These are phyloP conservation scores for Ichneumoninae sp. DNA, from an alignment of 2,888 invertebrate species.

Conservation along the genomic window DNA sequence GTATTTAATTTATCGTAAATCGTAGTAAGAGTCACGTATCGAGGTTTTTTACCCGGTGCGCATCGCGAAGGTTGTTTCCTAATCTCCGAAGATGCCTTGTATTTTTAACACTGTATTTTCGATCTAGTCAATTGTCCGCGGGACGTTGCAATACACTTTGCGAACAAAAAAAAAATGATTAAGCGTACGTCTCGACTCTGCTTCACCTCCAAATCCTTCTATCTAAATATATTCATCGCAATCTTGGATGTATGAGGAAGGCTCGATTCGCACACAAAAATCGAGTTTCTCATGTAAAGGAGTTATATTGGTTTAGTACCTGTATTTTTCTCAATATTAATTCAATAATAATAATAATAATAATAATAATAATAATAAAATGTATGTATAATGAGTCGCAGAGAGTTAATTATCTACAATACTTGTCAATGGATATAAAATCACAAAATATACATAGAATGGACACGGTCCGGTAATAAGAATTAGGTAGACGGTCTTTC, in stretches of 20 bases:
- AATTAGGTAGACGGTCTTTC: constrained; percentile 53
- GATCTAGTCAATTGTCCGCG: constrained; percentile 81
- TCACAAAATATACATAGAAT: constrained; percentile 84
- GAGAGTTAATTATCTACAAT: constrained; percentile 83
- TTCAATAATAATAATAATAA: constrained; percentile 74
- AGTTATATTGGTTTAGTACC: constrained; percentile 73
- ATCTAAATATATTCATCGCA: background rate
- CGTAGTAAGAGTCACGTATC: constrained; percentile 29
- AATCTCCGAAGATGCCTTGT: constrained; percentile 61
- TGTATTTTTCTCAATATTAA: constrained; percentile 73
- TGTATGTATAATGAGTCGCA: constrained; percentile 79
- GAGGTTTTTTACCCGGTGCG: constrained; percentile 28
- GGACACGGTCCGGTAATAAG: constrained; percentile 73
- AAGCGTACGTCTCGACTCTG: constrained; percentile 39
- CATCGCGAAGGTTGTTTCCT: constrained; percentile 55
- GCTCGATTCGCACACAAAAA: constrained; percentile 34
- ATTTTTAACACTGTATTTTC: constrained; percentile 68
- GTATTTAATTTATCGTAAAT: constrained; percentile 64
- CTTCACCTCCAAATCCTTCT: constrained; percentile 36
- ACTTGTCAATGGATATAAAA: constrained; percentile 83
- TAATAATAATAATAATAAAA: constrained; percentile 76
- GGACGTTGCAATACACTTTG: constrained; percentile 78
- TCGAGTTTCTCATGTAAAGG: constrained; percentile 63
- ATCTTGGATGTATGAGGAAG: constrained; percentile 45
- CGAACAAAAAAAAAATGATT: constrained; percentile 57